Conservation (phyloP, 2,113 vertebrate genomes). For the Clupea harengus region DNA sequence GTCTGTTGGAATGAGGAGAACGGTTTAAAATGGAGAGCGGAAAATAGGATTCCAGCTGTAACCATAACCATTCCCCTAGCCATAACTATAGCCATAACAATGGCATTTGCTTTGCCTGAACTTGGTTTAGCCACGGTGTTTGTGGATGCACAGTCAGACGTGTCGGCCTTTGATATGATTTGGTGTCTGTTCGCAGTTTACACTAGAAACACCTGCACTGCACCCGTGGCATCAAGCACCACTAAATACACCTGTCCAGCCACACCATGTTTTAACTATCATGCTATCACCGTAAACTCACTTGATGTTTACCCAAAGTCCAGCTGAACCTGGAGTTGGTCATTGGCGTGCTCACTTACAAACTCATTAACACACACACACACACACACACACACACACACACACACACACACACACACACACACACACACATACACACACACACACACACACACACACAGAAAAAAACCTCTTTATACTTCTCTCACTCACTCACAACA, state of each 20-base stretch:
- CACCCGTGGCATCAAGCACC: neutral
- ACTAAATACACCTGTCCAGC: neutral
- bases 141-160: neutral
- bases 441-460: neutral
- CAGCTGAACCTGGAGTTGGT: neutral
- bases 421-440: too few species aligned
- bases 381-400: neutral
- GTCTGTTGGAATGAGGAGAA: neutral
- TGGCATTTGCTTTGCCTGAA: neutral
- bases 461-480: neutral
- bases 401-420: neutral
- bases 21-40: neutral
- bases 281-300: neutral
- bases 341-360: neutral
- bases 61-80: neutral
- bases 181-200: neutral
- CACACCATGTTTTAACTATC: neutral
- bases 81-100: neutral
- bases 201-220: neutral
- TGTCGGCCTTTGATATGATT: neutral
- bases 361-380: neutral
- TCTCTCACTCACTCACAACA: neutral
- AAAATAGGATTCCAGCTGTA: neutral
- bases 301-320: neutral
- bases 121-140: neutral